Conservation (phyloP, 2,888 invertebrate species). For the Hirudinaria manillensis region DNA sequence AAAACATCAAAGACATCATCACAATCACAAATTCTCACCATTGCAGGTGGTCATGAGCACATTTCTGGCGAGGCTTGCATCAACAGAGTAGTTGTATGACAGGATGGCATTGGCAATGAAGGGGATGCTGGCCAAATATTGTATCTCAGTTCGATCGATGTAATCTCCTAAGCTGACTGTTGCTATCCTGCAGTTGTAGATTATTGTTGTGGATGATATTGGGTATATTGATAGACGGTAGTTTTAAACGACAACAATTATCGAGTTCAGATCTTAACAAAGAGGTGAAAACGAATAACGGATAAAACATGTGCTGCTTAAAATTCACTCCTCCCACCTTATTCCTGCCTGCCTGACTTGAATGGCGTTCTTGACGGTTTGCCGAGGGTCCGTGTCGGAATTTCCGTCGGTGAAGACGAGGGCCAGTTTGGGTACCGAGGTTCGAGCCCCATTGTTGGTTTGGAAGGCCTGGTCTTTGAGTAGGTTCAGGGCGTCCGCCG, state of each 20-base stretch:
- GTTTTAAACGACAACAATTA: not conserved
- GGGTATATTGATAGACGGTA: not conserved
- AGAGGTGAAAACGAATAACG: too few relatives aligned
- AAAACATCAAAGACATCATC: not conserved
- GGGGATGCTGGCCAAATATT: constrained; percentile 47
- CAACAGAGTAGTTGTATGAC: constrained; percentile 41
- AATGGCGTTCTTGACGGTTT: constrained; percentile 47
- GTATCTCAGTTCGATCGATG: constrained; percentile 43
- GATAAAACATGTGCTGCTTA: too few relatives aligned
- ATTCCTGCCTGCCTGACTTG: constrained; percentile 25
- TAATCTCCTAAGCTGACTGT: constrained; percentile 31
- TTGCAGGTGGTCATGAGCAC: constrained; percentile 31
- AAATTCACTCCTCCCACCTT: not conserved
- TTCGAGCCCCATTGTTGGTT: constrained; percentile 43
- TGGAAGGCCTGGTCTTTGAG: constrained; percentile 44
- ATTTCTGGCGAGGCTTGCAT: not conserved
- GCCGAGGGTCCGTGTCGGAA: constrained; percentile 47
- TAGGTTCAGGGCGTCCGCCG: constrained; percentile 45
- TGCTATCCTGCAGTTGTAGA: constrained; percentile 14
- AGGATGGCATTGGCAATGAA: constrained; percentile 44
- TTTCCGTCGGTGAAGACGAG: constrained; percentile 47
- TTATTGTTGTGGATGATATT: constrained; percentile 2
- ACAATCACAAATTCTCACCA: constrained; percentile 17
- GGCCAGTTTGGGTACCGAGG: constrained; percentile 44
- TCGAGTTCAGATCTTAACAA: too few relatives aligned